Evolutionary conservation across 2,797 vertebrate genomes (phyloP).

Genomic region (Chromobotia macracanthus): DNA sequence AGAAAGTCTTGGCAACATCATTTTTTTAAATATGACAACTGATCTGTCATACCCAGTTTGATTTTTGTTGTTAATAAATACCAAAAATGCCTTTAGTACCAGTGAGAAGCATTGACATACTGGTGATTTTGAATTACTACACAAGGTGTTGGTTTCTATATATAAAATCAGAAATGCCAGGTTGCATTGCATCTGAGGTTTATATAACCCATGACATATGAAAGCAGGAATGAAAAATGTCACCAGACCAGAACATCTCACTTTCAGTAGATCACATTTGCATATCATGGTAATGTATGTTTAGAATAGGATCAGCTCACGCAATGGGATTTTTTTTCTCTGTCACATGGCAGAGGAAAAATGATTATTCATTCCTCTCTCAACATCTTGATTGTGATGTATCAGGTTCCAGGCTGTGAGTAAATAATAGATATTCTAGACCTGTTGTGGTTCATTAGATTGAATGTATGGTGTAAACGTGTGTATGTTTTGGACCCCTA

Average conservation of each 20-base stretch:
- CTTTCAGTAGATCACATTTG: constrained; percentile 5
- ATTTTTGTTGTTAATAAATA: constrained; percentile 16
- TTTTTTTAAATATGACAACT: too few relatives aligned
- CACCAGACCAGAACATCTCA: constrained; percentile 30
- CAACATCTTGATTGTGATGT: neutral
- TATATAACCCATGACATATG: neutral
- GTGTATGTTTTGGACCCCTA: constrained; percentile 19
- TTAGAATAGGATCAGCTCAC: neutral
- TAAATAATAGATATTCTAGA: constrained; percentile 5
- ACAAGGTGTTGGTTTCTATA: neutral
- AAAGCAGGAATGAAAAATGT: constrained; percentile 15
- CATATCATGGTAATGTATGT: neutral
- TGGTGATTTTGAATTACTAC: neutral
- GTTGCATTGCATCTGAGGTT: neutral
- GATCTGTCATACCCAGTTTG: neutral
- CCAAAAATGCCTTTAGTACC: neutral
- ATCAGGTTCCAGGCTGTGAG: constrained; percentile 7
- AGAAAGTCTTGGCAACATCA: neutral
- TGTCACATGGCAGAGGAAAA: neutral
- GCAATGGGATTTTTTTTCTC: neutral
- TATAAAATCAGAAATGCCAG: neutral
- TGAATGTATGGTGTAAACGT: neutral
- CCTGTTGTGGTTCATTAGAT: constrained; percentile 11
- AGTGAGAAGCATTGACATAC: neutral
- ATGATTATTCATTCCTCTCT: neutral